A percentile compares a stretch with the other conserved stretches of the same genome.
Evolutionary conservation across 2,888 invertebrate species (phyloP).

Genomic region (Zygogramma bicolorata): DNA sequence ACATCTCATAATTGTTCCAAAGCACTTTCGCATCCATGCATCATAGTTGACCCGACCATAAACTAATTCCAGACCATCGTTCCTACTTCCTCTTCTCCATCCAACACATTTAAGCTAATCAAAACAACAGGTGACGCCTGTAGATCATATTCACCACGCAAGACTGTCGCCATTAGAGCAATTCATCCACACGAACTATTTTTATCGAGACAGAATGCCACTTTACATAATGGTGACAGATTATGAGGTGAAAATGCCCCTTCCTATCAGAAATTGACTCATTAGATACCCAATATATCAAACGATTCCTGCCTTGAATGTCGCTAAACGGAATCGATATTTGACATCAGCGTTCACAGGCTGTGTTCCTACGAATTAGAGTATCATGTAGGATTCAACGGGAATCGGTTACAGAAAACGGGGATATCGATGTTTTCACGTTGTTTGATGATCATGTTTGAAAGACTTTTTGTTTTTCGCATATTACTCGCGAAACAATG

Average conservation of each 20-base stretch:
- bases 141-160: no score
- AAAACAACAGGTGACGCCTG: neutral
- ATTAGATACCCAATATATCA: constrained; percentile 9
- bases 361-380: neutral
- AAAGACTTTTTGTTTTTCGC: no score
- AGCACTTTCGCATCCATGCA: no score
- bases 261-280: constrained; percentile 12
- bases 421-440: neutral
- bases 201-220: neutral
- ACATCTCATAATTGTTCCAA: no score
- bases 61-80: no score
- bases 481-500: no score
- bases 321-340: neutral
- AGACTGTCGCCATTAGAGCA: no score
- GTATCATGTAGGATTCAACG: neutral
- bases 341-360: constrained; percentile 3
- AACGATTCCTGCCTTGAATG: neutral
- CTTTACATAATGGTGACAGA: constrained; percentile 9
- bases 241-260: neutral
- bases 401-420: neutral
- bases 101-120: neutral
- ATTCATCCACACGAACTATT: neutral
- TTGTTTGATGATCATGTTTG: no score
- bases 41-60: no score
- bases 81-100: neutral